Conservation (phyloP, 2,888 invertebrate genomes). For the Acanthococcus lagerstroemiae region DNA sequence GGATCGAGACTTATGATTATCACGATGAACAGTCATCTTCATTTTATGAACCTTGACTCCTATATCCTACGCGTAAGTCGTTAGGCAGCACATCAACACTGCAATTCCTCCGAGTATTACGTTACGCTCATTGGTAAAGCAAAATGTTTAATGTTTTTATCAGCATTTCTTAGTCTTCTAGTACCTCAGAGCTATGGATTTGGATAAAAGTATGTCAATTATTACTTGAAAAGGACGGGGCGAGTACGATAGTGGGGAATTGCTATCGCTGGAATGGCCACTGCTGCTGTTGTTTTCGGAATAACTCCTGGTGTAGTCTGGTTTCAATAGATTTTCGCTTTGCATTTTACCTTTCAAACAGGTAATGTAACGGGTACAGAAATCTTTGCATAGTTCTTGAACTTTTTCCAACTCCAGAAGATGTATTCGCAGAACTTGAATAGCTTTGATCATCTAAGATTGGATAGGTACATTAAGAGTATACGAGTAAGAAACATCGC, state of each 20-base stretch:
- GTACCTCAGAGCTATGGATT: background rate
- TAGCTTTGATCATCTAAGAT: constrained; percentile 68
- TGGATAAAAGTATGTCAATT: background rate
- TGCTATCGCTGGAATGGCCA: constrained; percentile 37
- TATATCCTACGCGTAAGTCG: no score
- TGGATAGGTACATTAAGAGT: background rate
- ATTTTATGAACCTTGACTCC: no score
- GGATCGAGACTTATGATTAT: no score
- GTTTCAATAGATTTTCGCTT: constrained; percentile 71
- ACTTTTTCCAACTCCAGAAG: constrained; percentile 87
- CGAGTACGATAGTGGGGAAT: constrained; percentile 38
- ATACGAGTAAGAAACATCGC: background rate
- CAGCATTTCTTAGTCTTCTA: no score
- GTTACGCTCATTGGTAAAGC: no score
- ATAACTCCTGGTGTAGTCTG: constrained; percentile 54
- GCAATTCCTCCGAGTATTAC: no score
- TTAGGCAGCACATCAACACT: no score
- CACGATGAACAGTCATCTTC: no score
- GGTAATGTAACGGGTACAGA: constrained; percentile 84
- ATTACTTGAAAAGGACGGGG: constrained; percentile 39
- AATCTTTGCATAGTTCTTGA: constrained; percentile 87
- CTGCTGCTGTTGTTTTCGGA: constrained; percentile 39
- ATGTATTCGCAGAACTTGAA: constrained; percentile 85
- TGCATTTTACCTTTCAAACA: constrained; percentile 86
- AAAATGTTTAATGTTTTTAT: no score